Base-by-base conservation (phyloP, 2,797 vertebrate species). In the Masticophis lateralis region DNA sequence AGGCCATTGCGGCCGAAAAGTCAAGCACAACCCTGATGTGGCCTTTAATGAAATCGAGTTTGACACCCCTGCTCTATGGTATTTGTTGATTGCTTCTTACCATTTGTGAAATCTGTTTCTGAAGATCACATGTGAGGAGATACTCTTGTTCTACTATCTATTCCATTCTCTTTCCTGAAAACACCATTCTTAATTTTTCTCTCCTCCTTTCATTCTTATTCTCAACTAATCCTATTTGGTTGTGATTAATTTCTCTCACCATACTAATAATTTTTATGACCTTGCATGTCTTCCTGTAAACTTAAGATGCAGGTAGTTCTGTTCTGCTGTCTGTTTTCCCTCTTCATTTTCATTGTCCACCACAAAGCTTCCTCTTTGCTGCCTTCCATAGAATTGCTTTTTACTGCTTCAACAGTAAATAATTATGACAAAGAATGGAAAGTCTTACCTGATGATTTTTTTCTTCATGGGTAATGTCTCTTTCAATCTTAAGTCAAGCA, bases 361-460 rank as follows among this genome's bases (percentile, higher is more conserved):
- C 22, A 83, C 27, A 83, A 20, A 66, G 11, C 27, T 56, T 56
- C 22, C 37, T 18, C 37, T 90, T 10, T 43, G 13, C 47, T 27
- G 47, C 56, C 22, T 37, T 86, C 37, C 59, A 14, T 93, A 37
- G 9, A 18, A 90, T 28, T 90, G 6, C 43, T 55, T 90, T 90
- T 56, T 86, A 32, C 51, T 90, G 32, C 79, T 86, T 18, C n/a
- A 53, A 43, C 37, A 57, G 25, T 87, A 28, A 86, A 27, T 87
- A 13, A 90, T 61, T 57, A 89, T 28, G 32, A 14, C 22, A 61
- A 90, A 66, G 9, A 87, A 47, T 88, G 61, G 63, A 92, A 79
- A 88, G 53, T 87, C 79, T 69, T 92, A 92, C 92, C 88, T 66
- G 27, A 90, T 86, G 10, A 47, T 86, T 90, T 90, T 86, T 27